phyloP scores from a whole-genome alignment of 2,888 invertebrate genomes.

The Lithophane ornitopus region DNA sequence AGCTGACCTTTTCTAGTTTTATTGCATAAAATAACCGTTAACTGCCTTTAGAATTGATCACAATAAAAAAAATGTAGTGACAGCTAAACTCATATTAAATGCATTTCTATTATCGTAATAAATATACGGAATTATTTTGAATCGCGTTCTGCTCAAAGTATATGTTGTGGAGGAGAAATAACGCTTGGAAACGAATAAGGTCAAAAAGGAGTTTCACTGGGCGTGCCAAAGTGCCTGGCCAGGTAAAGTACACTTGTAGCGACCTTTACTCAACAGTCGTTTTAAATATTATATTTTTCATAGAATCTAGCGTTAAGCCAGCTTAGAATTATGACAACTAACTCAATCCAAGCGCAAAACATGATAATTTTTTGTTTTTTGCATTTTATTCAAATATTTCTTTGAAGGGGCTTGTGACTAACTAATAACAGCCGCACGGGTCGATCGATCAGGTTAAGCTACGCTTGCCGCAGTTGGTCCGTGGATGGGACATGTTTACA shows the following conservation, averaged over 20 bases:
- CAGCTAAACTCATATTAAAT: conserved; percentile 11
- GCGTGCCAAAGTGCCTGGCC: conserved; percentile 64
- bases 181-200: conserved; percentile 67
- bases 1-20: background rate
- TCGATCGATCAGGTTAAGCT: no score
- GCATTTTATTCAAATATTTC: background rate
- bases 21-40: conserved; percentile 3
- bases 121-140: conserved; percentile 38
- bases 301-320: background rate
- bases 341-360: background rate
- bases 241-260: conserved; percentile 43
- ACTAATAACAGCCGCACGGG: no score
- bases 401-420: no score
- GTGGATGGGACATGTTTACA: no score
- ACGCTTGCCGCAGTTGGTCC: no score
- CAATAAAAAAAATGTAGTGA: no score
- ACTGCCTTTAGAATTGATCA: no score
- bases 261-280: conserved; percentile 28
- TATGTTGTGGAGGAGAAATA: conserved; percentile 34
- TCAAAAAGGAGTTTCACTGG: conserved; percentile 63
- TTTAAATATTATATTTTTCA: conserved; percentile 33
- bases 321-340: background rate
- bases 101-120: conserved; percentile 16
- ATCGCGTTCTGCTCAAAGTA: conserved; percentile 17
- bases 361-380: no score